Evolutionary conservation across 2,888 invertebrate genomes (phyloP).

Genomic region (Corbicula japonica): DNA sequence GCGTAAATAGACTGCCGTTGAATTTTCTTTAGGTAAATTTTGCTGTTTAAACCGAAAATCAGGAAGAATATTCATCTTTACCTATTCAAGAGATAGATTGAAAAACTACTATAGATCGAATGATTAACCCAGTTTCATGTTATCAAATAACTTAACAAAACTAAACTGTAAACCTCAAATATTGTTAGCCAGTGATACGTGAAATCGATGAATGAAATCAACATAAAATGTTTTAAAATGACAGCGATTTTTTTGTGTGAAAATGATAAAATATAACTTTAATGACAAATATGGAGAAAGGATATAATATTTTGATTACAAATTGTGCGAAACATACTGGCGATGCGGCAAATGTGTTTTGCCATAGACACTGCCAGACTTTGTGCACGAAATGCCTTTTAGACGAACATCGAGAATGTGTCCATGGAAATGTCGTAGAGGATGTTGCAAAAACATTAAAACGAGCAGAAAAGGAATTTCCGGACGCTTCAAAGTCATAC

Average conservation of each 20-base stretch:
- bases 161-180: too few species aligned
- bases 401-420: constrained; percentile 8
- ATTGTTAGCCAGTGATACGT: too few species aligned
- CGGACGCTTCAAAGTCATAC: neutral
- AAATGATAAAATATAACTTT: neutral
- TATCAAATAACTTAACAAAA: too few species aligned
- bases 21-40: too few species aligned
- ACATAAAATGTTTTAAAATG: neutral
- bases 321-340: constrained; percentile 8
- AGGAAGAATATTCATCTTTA: too few species aligned
- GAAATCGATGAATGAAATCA: neutral
- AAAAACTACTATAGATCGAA: too few species aligned
- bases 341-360: constrained; percentile 13
- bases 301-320: neutral
- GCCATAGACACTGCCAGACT: constrained; percentile 6
- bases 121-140: too few species aligned
- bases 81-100: too few species aligned
- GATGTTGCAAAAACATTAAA: constrained; percentile 5
- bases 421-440: neutral
- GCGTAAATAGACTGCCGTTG: too few species aligned
- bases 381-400: constrained; percentile 24
- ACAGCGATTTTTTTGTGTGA: neutral
- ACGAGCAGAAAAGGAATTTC: constrained; percentile 1
- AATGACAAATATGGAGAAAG: neutral
- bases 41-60: too few species aligned